Evolutionary conservation across 2,113 vertebrate genomes (phyloP).

Genomic region (Bagarius yarrelli): DNA sequence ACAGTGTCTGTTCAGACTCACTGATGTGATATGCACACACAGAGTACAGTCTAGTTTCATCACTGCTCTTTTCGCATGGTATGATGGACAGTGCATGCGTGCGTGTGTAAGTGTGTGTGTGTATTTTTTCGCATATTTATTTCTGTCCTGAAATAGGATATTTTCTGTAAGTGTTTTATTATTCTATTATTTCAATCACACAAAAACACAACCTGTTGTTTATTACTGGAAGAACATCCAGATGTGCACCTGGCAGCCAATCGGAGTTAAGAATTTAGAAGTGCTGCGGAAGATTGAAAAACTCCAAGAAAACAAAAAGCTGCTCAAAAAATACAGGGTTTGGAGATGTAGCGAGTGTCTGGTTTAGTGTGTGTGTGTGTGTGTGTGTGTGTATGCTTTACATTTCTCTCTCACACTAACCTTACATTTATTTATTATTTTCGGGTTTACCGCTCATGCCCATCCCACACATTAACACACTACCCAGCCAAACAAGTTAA

Average conservation of each 20-base stretch:
- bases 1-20: too few species aligned
- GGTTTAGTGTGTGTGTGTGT: background rate
- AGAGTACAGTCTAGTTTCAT: background rate
- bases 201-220: background rate
- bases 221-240: background rate
- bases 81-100: background rate
- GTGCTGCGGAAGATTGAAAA: too few species aligned
- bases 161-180: background rate
- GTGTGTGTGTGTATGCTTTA: background rate
- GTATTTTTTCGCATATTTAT: background rate
- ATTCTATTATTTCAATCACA: background rate
- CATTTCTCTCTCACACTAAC: slow-evolving; percentile 27
- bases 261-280: too few species aligned
- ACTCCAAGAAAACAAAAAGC: too few species aligned
- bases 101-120: background rate
- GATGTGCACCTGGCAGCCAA: background rate
- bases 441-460: slow-evolving; percentile 41
- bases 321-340: too few species aligned
- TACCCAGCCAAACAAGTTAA: slow-evolving; percentile 32
- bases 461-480: slow-evolving; percentile 22
- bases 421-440: slow-evolving; percentile 49
- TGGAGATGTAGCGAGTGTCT: too few species aligned
- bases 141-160: background rate
- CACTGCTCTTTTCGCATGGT: background rate
- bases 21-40: too few species aligned